Conservation (phyloP, 1,140 invertebrate genomes). For the Leptoteleia sp. region DNA sequence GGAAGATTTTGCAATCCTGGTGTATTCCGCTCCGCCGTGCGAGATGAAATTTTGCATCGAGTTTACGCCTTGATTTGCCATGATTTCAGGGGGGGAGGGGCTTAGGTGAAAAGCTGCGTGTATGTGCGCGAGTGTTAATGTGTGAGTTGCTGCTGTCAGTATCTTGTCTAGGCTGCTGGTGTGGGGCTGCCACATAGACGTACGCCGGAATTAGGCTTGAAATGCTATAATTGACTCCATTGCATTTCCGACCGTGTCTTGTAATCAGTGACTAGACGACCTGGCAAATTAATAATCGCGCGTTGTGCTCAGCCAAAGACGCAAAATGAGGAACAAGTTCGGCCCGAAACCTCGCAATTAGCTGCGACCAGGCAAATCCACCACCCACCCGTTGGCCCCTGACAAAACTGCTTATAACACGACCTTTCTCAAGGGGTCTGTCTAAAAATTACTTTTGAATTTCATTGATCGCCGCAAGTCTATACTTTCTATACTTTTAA, state of each 20-base stretch:
- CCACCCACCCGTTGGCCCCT: conserved; percentile 6
- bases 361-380: conserved; percentile 4
- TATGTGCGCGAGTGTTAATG: conserved; percentile 5
- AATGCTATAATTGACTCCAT: conserved; percentile 59
- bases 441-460: too few species aligned
- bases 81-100: conserved; percentile 4
- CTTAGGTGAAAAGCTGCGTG: conserved; percentile 12
- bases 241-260: conserved; percentile 33
- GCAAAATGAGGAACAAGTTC: conserved; percentile 33
- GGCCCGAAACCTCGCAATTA: conserved; percentile 24
- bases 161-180: too few species aligned
- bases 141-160: neutral
- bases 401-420: too few species aligned
- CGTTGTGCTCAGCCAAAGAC: conserved; percentile 30
- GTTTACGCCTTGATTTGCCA: conserved; percentile 15
- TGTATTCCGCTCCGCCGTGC: neutral
- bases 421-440: too few species aligned
- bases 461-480: too few species aligned
- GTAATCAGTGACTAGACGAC: conserved; percentile 41
- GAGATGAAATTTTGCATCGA: conserved; percentile 6
- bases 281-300: conserved; percentile 54
- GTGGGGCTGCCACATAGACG: conserved; percentile 8
- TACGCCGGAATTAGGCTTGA: conserved; percentile 48
- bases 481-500: too few species aligned
- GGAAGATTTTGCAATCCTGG: neutral